These are phyloP conservation scores for Cordilura impudica DNA, from an alignment of 2,888 invertebrate genomes.

Conservation along the genomic window DNA sequence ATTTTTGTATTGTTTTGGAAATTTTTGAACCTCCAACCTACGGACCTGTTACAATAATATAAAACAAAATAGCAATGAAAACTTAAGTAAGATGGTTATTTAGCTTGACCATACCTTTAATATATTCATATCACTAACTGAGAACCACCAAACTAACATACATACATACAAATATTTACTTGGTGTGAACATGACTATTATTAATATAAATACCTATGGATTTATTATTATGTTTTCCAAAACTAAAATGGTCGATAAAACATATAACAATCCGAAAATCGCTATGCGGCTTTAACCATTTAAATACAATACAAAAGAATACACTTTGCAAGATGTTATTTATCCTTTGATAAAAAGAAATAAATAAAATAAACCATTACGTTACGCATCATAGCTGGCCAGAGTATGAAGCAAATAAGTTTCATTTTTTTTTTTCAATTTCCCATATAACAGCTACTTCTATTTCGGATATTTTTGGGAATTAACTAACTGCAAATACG, in stretches of 20 bases:
- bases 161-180: conserved; percentile 45
- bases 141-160: conserved; percentile 20
- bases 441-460: no score
- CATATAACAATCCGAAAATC: neutral
- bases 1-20: no score
- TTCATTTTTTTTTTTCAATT: neutral
- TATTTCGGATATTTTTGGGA: conserved; percentile 47
- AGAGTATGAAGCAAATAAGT: conserved; percentile 25
- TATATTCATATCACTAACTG: no score
- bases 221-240: neutral
- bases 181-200: conserved; percentile 39
- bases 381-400: conserved; percentile 40
- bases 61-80: no score
- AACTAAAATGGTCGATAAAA: neutral
- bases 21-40: no score
- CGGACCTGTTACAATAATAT: no score
- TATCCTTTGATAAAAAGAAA: conserved; percentile 9
- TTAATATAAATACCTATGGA: conserved; percentile 16
- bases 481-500: conserved; percentile 40
- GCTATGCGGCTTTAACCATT: neutral
- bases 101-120: neutral
- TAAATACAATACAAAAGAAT: conserved; percentile 11
- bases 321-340: conserved; percentile 1
- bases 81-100: neutral
- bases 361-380: conserved; percentile 12